Conservation (phyloP, 2,888 invertebrate genomes). For the Hemithea aestivaria region DNA sequence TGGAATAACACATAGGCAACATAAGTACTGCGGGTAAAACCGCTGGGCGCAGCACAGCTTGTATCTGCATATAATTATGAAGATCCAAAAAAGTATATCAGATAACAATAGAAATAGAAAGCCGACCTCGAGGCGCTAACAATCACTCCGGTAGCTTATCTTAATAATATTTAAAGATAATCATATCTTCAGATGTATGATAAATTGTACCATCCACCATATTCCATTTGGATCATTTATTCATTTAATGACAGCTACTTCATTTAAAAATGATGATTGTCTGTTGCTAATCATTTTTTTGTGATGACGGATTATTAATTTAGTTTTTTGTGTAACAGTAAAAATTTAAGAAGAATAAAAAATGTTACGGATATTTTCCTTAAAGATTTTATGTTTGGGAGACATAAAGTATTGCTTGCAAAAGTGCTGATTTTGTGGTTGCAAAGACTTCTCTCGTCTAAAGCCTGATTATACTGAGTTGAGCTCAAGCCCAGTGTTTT, state of each 20-base stretch:
- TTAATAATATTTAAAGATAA: constrained; percentile 46
- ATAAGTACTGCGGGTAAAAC: too few relatives aligned
- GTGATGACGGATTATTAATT: constrained; percentile 46
- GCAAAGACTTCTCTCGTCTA: too few relatives aligned
- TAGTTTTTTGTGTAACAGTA: constrained; percentile 31
- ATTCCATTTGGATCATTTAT: constrained; percentile 26
- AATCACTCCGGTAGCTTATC: constrained; percentile 53
- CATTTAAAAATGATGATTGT: constrained; percentile 48
- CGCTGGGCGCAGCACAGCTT: too few relatives aligned
- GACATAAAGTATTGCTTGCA: too few relatives aligned
- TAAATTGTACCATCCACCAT: constrained; percentile 29
- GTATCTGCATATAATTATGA: too few relatives aligned
- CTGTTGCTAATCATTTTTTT: constrained; percentile 50
- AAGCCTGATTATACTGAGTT: too few relatives aligned
- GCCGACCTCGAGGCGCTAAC: constrained; percentile 50
- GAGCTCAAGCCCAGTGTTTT: too few relatives aligned
- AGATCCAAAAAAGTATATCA: constrained; percentile 26
- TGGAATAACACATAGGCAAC: too few relatives aligned
- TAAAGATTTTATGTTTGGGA: too few relatives aligned
- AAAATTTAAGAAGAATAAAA: too few relatives aligned
- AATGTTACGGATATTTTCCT: constrained; percentile 10
- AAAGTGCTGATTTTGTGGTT: too few relatives aligned
- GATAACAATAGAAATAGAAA: constrained; percentile 26
- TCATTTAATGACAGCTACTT: constrained; percentile 42
- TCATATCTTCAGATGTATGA: constrained; percentile 28